Base-by-base conservation (phyloP, 2,113 vertebrate genomes). In the Desmodus rotundus region DNA sequence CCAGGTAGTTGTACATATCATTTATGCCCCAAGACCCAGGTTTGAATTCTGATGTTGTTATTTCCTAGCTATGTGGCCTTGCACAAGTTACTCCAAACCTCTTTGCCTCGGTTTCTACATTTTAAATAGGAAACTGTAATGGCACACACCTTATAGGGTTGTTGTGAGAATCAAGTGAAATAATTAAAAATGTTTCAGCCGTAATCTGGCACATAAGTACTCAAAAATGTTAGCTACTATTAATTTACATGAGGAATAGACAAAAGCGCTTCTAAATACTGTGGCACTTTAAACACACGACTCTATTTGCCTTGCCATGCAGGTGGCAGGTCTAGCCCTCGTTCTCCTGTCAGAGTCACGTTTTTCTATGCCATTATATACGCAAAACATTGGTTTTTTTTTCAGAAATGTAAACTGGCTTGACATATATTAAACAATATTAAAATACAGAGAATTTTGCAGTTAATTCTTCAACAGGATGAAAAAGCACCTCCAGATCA, bases 111-210 rank as follows among this genome's bases (percentile, higher is more conserved):
- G 19, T 86, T 61, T 73, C 61, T 63, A 67, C 63, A 26, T 63
- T 88, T 95, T 63, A 73, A 72, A n/a, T 56, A 20, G 20, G 77
- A 76, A 11, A 43, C 16, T 68, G 24, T 73, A 77, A 67, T 68
- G 36, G 41, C 8, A 58, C 4, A 70, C 16, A 74, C 8, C 45
- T 81, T 45, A 26, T 22, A 61, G 1, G 12, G n/a, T 17, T 52
- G 11, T 47, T 68, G 16, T 54, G 22, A 89, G 41, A 85, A 81
- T 76, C 45, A 15, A 88, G 13, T 78, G 70, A 95, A 45, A 67
- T 76, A 80, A 91, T 72, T 28, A 76, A n/a, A 78, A 86, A 68
- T 89, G 13, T 77, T 82, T 95, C 92, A 80, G 85, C 47, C 11
- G 50, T 45, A 56, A 28, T 45, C 50, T 81, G 45, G 26, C 36